Percentiles rank a stretch among this genome's conserved stretches.
phyloP scores from a whole-genome alignment of 2,113 vertebrate genomes.

The Atrichornis clamosus region DNA sequence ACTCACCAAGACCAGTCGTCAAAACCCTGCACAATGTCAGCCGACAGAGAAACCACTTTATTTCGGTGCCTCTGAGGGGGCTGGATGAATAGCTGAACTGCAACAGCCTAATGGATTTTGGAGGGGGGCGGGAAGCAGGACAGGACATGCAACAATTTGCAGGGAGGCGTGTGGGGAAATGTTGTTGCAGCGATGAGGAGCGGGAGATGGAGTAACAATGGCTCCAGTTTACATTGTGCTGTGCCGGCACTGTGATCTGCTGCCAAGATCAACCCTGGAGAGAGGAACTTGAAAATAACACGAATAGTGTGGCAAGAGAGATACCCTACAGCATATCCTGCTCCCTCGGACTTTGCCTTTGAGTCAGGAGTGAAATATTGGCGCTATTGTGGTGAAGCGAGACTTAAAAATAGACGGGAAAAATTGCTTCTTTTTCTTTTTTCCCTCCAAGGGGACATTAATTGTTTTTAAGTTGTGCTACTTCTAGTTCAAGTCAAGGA shows the following conservation, averaged over 20 bases:
- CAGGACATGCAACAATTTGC: not conserved
- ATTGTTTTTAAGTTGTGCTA: not conserved
- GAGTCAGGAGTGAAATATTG: conserved; percentile 53
- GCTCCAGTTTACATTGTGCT: conserved; percentile 59
- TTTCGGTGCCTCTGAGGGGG: not conserved
- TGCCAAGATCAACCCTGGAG: conserved; percentile 69
- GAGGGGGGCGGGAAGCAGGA: not conserved
- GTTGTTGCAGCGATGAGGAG: conserved; percentile 50
- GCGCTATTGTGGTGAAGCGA: conserved; percentile 35
- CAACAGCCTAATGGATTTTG: conserved; percentile 13
- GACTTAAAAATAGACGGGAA: conserved; percentile 48
- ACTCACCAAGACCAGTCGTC: not conserved
- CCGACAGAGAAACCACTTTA: not conserved
- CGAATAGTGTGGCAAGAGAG: conserved; percentile 59
- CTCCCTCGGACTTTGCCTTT: conserved; percentile 34
- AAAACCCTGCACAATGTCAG: not conserved
- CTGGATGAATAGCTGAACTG: not conserved
- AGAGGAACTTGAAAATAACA: conserved; percentile 68
- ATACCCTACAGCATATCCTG: conserved; percentile 70
- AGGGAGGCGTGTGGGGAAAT: conserved; percentile 37
- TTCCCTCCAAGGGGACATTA: not conserved
- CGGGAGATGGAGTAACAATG: conserved; percentile 63
- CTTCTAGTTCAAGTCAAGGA: conserved; percentile 11
- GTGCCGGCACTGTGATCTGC: conserved; percentile 19
- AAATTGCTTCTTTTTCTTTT: not conserved